Evolutionary conservation across 1,140 invertebrate genomes (phyloP).

Genomic region (Euschistus heros): DNA sequence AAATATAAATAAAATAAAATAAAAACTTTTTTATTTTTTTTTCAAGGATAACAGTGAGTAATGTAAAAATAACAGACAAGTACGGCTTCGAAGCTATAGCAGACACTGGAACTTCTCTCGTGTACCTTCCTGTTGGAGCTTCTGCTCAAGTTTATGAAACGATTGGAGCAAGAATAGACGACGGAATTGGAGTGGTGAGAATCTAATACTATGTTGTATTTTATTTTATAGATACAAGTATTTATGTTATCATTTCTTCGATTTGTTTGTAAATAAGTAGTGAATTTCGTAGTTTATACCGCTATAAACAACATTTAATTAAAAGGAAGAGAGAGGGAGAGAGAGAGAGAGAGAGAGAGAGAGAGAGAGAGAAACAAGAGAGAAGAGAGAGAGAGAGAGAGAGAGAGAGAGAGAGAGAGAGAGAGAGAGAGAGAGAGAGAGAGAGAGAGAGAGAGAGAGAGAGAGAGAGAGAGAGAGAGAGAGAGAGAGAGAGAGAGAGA

Average conservation of each 20-base stretch:
- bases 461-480: neutral
- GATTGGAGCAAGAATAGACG: neutral
- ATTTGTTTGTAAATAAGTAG: too few species aligned
- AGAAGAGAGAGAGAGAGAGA: neutral
- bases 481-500: too few species aligned
- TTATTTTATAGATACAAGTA: neutral
- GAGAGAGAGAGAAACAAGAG: slow-evolving; percentile 1
- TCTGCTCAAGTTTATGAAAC: neutral
- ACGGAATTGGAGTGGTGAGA: neutral
- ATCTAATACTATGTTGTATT: too few species aligned
- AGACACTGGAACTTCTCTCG: slow-evolving; percentile 19
- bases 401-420: neutral
- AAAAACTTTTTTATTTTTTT: too few species aligned
- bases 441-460: neutral
- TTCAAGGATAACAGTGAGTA: too few species aligned
- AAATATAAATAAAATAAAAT: too few species aligned
- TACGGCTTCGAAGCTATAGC: slow-evolving; percentile 5
- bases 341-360: neutral
- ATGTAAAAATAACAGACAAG: neutral
- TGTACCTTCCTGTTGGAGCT: neutral
- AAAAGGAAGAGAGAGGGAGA: neutral
- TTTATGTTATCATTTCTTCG: neutral
- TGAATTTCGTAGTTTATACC: neutral
- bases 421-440: neutral
- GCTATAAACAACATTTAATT: too few species aligned